Conservation (phyloP, 2,888 invertebrate species). For the Callimorpha dominula region DNA sequence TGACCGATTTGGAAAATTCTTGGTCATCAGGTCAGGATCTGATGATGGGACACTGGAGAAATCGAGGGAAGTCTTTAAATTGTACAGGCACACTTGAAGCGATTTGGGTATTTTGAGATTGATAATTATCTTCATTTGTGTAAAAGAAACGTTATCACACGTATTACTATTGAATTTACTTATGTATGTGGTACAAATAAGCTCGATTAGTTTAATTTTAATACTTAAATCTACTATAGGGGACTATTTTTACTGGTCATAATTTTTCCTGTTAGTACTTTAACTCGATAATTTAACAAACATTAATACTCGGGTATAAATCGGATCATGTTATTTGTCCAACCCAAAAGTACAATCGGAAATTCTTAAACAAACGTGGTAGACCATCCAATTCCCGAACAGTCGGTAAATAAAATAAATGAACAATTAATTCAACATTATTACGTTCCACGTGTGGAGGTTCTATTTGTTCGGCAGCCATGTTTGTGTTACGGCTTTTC, state of each 20-base stretch:
- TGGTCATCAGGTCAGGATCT: no score
- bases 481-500: slow-evolving; percentile 30
- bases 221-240: no score
- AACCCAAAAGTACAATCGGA: slow-evolving; percentile 4
- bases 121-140: no score
- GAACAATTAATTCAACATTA: slow-evolving; percentile 19
- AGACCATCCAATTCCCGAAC: slow-evolving; percentile 14
- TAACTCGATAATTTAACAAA: background rate
- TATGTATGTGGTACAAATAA: no score
- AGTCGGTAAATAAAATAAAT: slow-evolving; percentile 19
- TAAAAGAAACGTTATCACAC: no score
- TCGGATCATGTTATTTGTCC: background rate
- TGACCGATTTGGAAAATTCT: no score
- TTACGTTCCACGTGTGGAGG: slow-evolving; percentile 19
- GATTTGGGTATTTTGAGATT: no score
- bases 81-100: no score
- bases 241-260: background rate
- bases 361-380: slow-evolving; percentile 9
- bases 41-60: no score
- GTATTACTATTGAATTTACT: no score
- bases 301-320: background rate
- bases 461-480: slow-evolving; percentile 28
- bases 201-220: no score
- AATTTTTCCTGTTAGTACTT: background rate
- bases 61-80: no score